Percentiles rank a stretch among this genome's conserved stretches.
Conservation (phyloP, 2,113 vertebrate genomes). For the Oreochromis niloticus region DNA sequence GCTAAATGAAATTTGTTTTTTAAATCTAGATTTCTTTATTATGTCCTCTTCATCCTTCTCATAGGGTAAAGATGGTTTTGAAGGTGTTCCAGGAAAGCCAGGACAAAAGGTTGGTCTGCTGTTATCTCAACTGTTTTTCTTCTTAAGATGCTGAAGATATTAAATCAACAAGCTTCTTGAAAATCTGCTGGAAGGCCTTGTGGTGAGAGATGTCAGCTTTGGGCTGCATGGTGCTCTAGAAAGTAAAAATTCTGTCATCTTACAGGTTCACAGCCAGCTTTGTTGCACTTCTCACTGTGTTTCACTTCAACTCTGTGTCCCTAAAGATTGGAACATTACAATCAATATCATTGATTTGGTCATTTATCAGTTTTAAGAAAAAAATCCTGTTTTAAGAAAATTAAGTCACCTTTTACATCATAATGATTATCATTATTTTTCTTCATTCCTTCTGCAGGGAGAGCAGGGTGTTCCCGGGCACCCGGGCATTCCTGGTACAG, state of each 20-base stretch:
- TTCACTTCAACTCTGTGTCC: fast-evolving
- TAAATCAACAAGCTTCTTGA: neutral
- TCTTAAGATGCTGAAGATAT: neutral
- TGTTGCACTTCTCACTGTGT: fast-evolving
- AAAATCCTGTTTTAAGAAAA: neutral
- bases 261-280: neutral
- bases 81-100: slow-evolving; percentile 59
- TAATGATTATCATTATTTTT: neutral
- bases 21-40: neutral
- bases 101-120: slow-evolving; percentile 67
- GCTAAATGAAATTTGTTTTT: neutral
- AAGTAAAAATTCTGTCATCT: neutral
- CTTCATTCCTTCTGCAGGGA: slow-evolving; percentile 57
- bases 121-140: neutral
- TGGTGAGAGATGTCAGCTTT: neutral
- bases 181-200: neutral
- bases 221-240: neutral
- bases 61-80: slow-evolving; percentile 71
- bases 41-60: neutral
- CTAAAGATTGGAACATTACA: neutral
- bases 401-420: fast-evolving
- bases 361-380: neutral
- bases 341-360: neutral
- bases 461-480: slow-evolving; percentile 58
- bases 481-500: slow-evolving; percentile 59